phyloP scores from a whole-genome alignment of 2,113 vertebrate species.

The Candoia aspera region DNA sequence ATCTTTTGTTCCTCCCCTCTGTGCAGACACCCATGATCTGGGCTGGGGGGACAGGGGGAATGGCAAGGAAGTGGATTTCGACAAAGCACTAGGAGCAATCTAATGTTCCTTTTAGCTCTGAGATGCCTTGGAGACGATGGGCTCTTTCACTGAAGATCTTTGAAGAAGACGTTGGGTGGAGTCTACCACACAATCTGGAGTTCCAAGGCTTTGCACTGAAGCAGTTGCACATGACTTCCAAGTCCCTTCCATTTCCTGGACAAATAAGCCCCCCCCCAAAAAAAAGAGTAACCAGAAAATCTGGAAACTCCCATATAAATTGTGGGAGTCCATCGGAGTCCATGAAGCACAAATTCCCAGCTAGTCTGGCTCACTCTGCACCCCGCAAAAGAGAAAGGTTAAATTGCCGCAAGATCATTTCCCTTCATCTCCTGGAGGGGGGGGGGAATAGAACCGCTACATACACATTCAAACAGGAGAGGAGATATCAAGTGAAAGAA shows the following conservation, averaged over 20 bases:
- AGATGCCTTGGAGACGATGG: background rate
- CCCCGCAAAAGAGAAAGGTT: background rate
- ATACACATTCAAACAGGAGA: background rate
- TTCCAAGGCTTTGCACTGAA: background rate
- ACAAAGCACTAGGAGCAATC: background rate
- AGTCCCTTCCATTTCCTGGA: background rate
- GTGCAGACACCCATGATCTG: background rate
- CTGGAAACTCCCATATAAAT: background rate
- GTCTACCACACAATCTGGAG: background rate
- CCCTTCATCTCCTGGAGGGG: background rate
- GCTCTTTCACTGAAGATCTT: background rate
- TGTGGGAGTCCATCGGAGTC: background rate
- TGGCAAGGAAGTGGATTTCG: background rate
- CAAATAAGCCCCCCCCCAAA: background rate
- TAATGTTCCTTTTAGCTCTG: background rate
- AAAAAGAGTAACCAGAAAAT: background rate
- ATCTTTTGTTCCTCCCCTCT: background rate
- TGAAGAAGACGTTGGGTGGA: background rate
- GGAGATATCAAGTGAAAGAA: background rate
- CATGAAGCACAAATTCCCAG: background rate
- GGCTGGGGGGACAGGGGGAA: too few species aligned
- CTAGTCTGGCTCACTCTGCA: too few species aligned
- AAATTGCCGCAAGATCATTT: background rate
- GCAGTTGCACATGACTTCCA: background rate
- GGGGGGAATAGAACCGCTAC: background rate